Conservation (phyloP, 1,140 invertebrate species). For the Penaeus indicus region DNA sequence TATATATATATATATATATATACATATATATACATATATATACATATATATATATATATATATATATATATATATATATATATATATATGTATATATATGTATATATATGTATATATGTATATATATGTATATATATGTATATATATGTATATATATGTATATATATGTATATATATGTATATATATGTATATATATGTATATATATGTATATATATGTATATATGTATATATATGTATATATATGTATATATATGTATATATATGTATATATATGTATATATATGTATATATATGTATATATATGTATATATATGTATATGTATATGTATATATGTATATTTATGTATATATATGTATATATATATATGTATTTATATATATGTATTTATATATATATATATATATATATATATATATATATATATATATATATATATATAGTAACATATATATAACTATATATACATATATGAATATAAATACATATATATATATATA, state of each 20-base stretch:
- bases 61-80: neutral
- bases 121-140: neutral
- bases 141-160: neutral
- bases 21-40: too few species aligned
- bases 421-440: conserved; percentile 14
- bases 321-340: neutral
- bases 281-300: neutral
- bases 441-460: too few species aligned
- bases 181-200: neutral
- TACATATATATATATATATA: conserved; percentile 16
- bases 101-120: neutral
- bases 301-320: conserved; percentile 1
- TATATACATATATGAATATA: too few species aligned
- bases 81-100: neutral
- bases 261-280: neutral
- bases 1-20: conserved; percentile 8
- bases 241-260: neutral
- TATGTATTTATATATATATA: neutral
- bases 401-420: neutral
- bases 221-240: neutral
- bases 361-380: neutral
- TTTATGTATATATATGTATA: too few species aligned
- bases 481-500: too few species aligned
- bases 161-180: neutral
- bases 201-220: neutral